Evolutionary conservation across 2,113 vertebrate species (phyloP), one percentile per base, ranked within the genome.

Genomic region (Felis chaus): DNA sequence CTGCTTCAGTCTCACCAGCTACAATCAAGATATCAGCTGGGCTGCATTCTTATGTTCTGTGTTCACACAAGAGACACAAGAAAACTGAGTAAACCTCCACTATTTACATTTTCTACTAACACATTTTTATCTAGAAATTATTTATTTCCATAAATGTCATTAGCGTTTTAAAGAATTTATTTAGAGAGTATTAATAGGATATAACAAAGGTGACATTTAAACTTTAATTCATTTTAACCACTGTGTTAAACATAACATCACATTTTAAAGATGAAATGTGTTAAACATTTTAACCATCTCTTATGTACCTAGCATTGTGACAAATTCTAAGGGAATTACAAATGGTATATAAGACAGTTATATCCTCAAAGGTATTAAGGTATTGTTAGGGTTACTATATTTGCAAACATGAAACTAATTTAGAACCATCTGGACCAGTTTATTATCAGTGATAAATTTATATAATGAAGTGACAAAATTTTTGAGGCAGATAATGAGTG

Each of bases 401-500:
- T 95, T 98, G 48, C 27, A 95, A 31, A 92, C 27, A 79, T 94
- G n/a, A 73, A 92, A 41, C 39, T 82, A 53, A 93, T 78, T 89
- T 88, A 82, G 89, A 93, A 48, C 39, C 29, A 66, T 74, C 33
- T 15, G 84, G 81, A 61, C n/a, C 82, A 82, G 48, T 57, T 94
- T 86, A 89, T 88, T 74, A 73, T 55, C 36, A 83, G 76, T 92
- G 89, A 66, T 33, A 48, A 48, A 78, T 27, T 74, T 65, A 61
- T 71, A 53, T 78, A 82, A 91, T 41, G 16, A 89, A 81, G 36
- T 82, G 27, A 78, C 29, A 81, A 6, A 66, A 31, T 63, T 94
- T 91, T 81, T 83, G 36, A 97, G 81, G 33, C 57, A 80, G 79
- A 50, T 15, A 9, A 15, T 27, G 19, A 73, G 48, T 78, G 31